These are phyloP conservation scores for Microctonus brassicae DNA, from an alignment of 2,888 invertebrate genomes.

Conservation along the genomic window DNA sequence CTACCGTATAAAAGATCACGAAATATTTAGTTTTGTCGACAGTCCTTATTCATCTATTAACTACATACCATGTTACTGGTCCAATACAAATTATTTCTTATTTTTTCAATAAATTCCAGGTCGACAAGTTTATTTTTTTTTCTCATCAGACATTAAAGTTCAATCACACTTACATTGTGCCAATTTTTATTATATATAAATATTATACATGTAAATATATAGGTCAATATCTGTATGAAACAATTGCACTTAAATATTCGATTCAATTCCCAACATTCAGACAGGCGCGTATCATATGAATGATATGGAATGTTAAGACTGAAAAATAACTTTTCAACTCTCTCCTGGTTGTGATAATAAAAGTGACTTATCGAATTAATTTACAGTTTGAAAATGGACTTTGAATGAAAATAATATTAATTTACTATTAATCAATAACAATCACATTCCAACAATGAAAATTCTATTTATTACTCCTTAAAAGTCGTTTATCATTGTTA, in stretches of 20 bases:
- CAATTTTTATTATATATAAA: not conserved
- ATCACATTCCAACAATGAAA: conserved; percentile 8
- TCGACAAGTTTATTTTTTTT: conserved; percentile 18
- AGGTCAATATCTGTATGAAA: conserved; percentile 23
- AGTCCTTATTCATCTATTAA: not conserved
- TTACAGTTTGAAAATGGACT: not conserved
- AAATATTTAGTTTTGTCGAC: not conserved
- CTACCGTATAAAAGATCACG: not conserved
- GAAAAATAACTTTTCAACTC: not conserved
- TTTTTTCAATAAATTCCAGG: not conserved
- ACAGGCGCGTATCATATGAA: conserved; percentile 2
- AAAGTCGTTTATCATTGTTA: conserved; percentile 16
- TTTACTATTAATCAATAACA: not conserved
- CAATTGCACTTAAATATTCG: conserved; percentile 39
- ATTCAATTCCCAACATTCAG: conserved; percentile 35
- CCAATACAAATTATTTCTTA: not conserved
- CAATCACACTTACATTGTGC: not conserved
- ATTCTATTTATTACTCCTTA: not conserved
- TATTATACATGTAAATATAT: too few relatives aligned
- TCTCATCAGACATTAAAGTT: conserved; percentile 9
- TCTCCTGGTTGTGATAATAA: not conserved
- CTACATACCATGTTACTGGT: not conserved
- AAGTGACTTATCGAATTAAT: not conserved
- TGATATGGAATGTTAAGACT: conserved; percentile 19
- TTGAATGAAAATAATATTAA: not conserved